phyloP scores from a whole-genome alignment of 2,888 invertebrate genomes.

The Choreutis nemorana region DNA sequence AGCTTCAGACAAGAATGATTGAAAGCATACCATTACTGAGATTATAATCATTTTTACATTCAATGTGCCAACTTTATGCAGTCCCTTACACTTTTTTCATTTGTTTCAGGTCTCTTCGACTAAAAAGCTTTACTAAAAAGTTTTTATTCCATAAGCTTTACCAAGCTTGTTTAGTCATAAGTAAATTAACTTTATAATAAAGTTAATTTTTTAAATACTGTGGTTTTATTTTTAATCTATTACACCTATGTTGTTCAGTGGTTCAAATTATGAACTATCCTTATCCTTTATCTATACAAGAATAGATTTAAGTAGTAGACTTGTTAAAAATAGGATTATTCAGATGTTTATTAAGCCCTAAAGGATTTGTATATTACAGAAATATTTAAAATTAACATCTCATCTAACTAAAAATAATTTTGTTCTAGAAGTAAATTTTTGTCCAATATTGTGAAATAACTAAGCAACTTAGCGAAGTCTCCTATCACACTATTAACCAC shows the following conservation, averaged over 20 bases:
- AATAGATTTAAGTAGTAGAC: too few relatives aligned
- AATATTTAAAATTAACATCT: too few relatives aligned
- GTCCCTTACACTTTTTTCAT: slow-evolving; percentile 19
- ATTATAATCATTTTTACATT: slow-evolving; percentile 7
- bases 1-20: slow-evolving; percentile 61
- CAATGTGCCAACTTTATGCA: slow-evolving; percentile 6
- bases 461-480: not conserved
- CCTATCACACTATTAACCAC: slow-evolving; percentile 3
- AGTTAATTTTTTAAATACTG: slow-evolving; percentile 20
- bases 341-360: too few relatives aligned
- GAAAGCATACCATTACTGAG: slow-evolving; percentile 34
- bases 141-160: slow-evolving; percentile 55
- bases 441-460: not conserved
- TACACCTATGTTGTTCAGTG: too few relatives aligned
- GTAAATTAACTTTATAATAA: slow-evolving; percentile 47
- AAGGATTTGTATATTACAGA: too few relatives aligned
- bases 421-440: not conserved
- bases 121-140: slow-evolving; percentile 62
- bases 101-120: slow-evolving; percentile 79
- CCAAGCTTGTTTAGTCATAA: slow-evolving; percentile 56
- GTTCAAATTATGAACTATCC: too few relatives aligned
- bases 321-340: too few relatives aligned
- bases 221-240: slow-evolving; percentile 13
- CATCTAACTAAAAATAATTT: too few relatives aligned
- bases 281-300: too few relatives aligned